These are phyloP conservation scores for Ephydatia muelleri DNA, from an alignment of 37 sponge, comb jelly and placozoan species.

Conservation along the genomic window DNA sequence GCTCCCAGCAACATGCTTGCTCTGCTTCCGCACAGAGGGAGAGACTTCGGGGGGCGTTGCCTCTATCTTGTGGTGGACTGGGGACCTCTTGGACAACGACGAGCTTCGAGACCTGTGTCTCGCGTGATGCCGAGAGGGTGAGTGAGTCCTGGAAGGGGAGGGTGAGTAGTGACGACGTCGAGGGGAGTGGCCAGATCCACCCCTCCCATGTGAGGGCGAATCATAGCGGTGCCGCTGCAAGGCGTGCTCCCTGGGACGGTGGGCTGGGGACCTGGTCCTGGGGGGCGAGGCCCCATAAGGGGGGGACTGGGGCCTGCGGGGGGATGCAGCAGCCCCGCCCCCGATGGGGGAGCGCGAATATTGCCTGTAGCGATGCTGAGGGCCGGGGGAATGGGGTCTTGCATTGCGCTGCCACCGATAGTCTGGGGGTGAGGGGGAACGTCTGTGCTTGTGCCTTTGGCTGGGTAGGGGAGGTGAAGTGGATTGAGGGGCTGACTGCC, in stretches of 20 bases:
- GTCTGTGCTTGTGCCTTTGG: neutral
- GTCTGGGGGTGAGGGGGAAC: constrained; percentile 25
- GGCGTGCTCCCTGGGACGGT: constrained; percentile 3
- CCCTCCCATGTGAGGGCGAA: constrained; percentile 29
- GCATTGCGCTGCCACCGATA: constrained; percentile 7
- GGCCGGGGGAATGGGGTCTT: constrained; percentile 11
- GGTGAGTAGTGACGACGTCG: constrained; percentile 27
- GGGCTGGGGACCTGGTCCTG: constrained; percentile 20
- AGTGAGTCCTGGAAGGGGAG: constrained; percentile 16
- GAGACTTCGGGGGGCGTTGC: neutral
- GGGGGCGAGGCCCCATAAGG: constrained; percentile 22
- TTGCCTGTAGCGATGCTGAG: neutral
- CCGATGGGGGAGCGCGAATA: constrained; percentile 12
- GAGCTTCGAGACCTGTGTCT: constrained; percentile 16
- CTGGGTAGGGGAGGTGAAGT: constrained; percentile 16
- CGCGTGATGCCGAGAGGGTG: neutral
- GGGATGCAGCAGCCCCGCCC: neutral
- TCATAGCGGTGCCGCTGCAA: constrained; percentile 31
- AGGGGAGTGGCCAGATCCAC: constrained; percentile 20
- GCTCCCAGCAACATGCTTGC: constrained; percentile 6
- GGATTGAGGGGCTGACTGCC: neutral
- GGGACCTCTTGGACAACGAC: constrained; percentile 19
- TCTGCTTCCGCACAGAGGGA: neutral
- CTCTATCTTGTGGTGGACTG: neutral
- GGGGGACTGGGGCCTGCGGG: constrained; percentile 31